These are phyloP conservation scores for Conchocele bisecta DNA, from an alignment of 2,888 invertebrate genomes.

Conservation along the genomic window DNA sequence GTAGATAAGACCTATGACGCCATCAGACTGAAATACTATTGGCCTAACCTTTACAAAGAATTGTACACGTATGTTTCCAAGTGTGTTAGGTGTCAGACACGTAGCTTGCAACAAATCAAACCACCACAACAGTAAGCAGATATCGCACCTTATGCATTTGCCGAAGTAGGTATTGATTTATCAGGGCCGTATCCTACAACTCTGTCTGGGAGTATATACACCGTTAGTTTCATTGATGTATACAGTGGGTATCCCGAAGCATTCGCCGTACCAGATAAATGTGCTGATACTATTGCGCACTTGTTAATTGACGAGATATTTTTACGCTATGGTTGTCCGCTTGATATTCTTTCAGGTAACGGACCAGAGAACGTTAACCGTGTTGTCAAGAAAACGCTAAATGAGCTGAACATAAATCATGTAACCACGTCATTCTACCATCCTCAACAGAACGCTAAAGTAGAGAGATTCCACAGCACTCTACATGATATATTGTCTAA, in stretches of 20 bases:
- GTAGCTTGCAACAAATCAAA: no score
- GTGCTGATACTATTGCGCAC: constrained; percentile 11
- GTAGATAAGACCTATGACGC: no score
- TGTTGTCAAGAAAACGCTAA: constrained; percentile 21
- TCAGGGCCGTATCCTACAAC: no score
- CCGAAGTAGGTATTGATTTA: no score
- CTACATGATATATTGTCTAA: constrained; percentile 28
- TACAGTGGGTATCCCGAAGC: constrained; percentile 24
- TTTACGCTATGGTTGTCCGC: constrained; percentile 1
- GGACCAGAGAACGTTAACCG: constrained; percentile 18
- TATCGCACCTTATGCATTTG: no score
- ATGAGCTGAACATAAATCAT: constrained; percentile 28
- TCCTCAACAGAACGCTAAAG: constrained; percentile 13
- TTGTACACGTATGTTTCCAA: no score
- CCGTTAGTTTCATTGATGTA: constrained; percentile 18
- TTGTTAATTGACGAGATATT: not conserved
- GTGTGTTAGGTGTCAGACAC: no score
- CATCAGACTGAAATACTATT: no score
- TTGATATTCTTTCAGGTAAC: constrained; percentile 35
- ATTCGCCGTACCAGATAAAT: constrained; percentile 27
- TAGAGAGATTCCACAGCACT: constrained; percentile 36
- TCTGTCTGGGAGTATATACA: constrained; percentile 35
- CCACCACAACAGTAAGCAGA: no score
- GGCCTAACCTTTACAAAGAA: no score
- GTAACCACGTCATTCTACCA: constrained; percentile 16